A percentile compares a stretch with the other conserved stretches of the same genome.
phyloP scores from a whole-genome alignment of 2,113 vertebrate species.

The Paralichthys olivaceus region DNA sequence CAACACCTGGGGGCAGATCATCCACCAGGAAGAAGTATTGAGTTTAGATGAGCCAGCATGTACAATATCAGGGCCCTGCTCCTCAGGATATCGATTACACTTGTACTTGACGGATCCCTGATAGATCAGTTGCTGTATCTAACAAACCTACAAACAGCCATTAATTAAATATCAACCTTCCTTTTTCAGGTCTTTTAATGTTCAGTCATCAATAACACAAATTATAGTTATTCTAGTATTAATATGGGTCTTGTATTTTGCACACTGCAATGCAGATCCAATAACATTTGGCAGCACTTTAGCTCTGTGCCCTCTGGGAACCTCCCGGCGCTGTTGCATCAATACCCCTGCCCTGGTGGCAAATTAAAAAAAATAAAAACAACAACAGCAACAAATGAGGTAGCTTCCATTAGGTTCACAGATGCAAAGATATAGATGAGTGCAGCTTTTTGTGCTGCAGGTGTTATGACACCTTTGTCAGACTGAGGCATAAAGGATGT shows the following conservation, averaged over 20 bases:
- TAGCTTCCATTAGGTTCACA: neutral
- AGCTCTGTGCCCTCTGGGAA: conserved; percentile 31
- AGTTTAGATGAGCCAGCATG: neutral
- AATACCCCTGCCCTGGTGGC: conserved; percentile 13
- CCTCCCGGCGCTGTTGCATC: conserved; percentile 24
- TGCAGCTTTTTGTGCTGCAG: neutral
- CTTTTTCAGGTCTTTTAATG: neutral
- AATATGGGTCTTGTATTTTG: neutral
- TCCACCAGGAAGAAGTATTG: neutral
- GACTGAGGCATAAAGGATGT: neutral
- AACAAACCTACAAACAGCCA: neutral
- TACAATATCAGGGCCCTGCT: neutral
- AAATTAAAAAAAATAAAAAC: neutral
- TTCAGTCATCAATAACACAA: neutral
- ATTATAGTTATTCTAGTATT: neutral
- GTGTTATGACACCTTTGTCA: no score
- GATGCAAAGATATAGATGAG: neutral
- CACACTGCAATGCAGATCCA: conserved; percentile 45
- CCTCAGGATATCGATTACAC: neutral
- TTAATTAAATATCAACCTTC: neutral
- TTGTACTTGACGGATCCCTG: conserved; percentile 6
- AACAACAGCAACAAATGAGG: conserved; percentile 16
- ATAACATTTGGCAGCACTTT: conserved; percentile 35
- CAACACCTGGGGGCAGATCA: neutral
- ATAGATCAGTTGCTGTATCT: neutral